These are phyloP conservation scores for Microcebus lehilahytsara DNA, from an alignment of 2,113 vertebrate species.

Conservation along the genomic window DNA sequence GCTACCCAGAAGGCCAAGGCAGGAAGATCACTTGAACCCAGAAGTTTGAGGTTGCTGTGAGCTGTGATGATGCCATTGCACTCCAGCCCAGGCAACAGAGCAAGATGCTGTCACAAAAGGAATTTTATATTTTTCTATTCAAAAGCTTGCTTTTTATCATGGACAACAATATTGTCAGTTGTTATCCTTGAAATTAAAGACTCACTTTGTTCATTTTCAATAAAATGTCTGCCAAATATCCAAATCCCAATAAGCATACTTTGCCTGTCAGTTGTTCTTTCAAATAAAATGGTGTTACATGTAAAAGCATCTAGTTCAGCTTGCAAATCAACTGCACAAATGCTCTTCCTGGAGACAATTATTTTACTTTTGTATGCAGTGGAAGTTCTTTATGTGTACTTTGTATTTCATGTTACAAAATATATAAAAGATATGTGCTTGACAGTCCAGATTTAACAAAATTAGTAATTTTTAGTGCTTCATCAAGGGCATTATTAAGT, in stretches of 20 bases:
- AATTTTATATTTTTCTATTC: background rate
- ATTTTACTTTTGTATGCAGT: background rate
- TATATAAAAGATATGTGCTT: background rate
- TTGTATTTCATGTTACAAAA: background rate
- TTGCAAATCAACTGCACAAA: background rate
- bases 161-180: background rate
- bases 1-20: too few species aligned
- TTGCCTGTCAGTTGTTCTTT: constrained; percentile 33
- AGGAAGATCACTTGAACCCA: background rate
- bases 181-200: constrained; percentile 20
- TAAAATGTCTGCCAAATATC: constrained; percentile 17
- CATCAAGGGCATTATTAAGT: background rate
- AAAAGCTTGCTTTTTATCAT: constrained; percentile 22
- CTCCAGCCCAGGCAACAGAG: background rate
- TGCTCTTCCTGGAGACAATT: background rate
- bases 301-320: background rate
- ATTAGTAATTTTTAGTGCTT: constrained; percentile 30
- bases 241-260: background rate
- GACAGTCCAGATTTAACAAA: background rate
- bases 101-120: background rate
- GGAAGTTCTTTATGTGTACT: background rate
- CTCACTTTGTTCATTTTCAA: constrained; percentile 31
- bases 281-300: background rate
- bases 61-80: background rate
- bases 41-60: background rate